Base-by-base conservation (phyloP, 2,888 invertebrate species). In the Phyllotreta cruciferae region DNA sequence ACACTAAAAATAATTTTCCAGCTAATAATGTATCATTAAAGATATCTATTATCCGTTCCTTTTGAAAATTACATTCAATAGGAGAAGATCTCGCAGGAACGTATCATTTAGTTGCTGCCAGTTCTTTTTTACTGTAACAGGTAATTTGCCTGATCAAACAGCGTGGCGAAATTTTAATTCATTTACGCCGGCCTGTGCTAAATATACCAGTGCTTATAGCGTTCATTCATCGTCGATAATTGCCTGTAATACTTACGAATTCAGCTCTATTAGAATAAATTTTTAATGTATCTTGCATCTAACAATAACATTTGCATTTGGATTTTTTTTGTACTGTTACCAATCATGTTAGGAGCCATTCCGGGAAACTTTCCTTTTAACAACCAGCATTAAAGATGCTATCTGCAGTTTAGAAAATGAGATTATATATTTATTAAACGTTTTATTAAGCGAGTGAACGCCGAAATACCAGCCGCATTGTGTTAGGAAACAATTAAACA, bases 121-220 rank as follows among this genome's bases (percentile, higher is more conserved):
- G 47, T 47, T 47, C n/a, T 24, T 47, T 34, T 47, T 7, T 13
- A 7, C 6, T 8, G 14, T 44, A 10, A 14, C 7, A 34, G 14
- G 47, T 37, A 52, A 52, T 52, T 52, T 52, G 9, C 11, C n/a
- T 52, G 37, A 37, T 37, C 38, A 56, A 37, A n/a, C 10, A 42
- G 36, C 42, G 56, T 42, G 36, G 36, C 56, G n/a, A 42, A 56
- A 57, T 52, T 52, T 52, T 52, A 52, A 52, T 52, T 52, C 38
- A 13, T 52, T 37, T 52, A 52, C 38, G 11, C 36, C 36, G 11
- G 52, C 13, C 38, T 13, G 38, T 37, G 34, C 36, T 52, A 7
- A 35, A 38, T 24, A 24, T 24, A 24, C 24, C 24, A n/a, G n/a
- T 24, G 24, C 24, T 24, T 4, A 3, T 24, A 24, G 24, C 24